Evolutionary conservation across 2,888 invertebrate genomes (phyloP).

Genomic region (Agrotis segetum): DNA sequence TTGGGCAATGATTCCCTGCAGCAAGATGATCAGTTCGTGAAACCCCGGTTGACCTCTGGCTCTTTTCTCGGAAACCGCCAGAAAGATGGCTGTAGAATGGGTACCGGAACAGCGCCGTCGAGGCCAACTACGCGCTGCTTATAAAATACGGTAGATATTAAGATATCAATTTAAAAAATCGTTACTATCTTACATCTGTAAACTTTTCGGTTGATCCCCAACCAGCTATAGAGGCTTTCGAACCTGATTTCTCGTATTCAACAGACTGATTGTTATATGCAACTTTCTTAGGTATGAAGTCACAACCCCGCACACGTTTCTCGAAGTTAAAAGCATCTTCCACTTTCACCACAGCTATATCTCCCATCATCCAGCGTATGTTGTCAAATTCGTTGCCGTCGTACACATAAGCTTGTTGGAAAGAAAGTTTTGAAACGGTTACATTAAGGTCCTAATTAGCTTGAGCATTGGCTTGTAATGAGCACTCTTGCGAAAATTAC

Average conservation of each 20-base stretch:
- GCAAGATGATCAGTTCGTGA: too few species aligned
- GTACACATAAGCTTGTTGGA: conserved; percentile 76
- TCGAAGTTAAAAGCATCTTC: conserved; percentile 84
- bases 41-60: too few species aligned
- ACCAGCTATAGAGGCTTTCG: conserved; percentile 77
- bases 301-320: conserved; percentile 79
- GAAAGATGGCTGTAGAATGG: too few species aligned
- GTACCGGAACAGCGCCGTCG: too few species aligned
- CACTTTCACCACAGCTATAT: conserved; percentile 84
- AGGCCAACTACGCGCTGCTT: too few species aligned
- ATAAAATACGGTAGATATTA: not conserved
- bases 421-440: not conserved
- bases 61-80: too few species aligned
- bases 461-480: too few species aligned
- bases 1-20: too few species aligned
- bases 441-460: too few species aligned
- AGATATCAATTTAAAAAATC: too few species aligned
- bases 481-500: too few species aligned
- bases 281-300: conserved; percentile 79
- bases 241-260: conserved; percentile 73
- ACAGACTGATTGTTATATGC: conserved; percentile 76
- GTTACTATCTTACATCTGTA: conserved; percentile 71
- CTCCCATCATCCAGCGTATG: conserved; percentile 85
- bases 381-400: conserved; percentile 83
- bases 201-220: conserved; percentile 80